Conservation (phyloP, 2,888 invertebrate genomes). For the Hypselothyrea guttata region DNA sequence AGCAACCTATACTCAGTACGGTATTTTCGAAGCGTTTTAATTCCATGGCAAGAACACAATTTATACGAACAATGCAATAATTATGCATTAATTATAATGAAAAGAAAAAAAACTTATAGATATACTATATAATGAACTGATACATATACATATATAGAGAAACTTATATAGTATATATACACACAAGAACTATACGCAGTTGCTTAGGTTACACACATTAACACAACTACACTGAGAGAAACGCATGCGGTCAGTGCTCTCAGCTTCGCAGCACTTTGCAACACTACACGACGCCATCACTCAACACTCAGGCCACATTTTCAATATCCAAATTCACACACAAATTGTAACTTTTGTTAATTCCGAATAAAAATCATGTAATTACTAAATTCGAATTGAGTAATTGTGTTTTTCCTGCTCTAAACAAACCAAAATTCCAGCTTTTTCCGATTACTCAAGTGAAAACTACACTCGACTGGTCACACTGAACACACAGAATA, state of each 20-base stretch:
- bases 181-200: constrained; percentile 37
- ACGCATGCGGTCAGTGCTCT: no score
- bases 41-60: constrained; percentile 18
- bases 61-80: constrained; percentile 6
- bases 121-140: constrained; percentile 71
- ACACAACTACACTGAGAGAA: neutral
- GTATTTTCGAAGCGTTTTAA: constrained; percentile 51
- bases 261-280: constrained; percentile 16
- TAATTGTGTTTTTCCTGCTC: constrained; percentile 5
- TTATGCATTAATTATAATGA: constrained; percentile 37
- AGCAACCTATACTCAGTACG: constrained; percentile 44
- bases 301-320: constrained; percentile 38
- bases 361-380: constrained; percentile 6
- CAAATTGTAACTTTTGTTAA: constrained; percentile 16
- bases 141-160: constrained; percentile 63
- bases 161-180: constrained; percentile 29
- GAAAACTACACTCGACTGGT: constrained; percentile 13
- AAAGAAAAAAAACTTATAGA: constrained; percentile 48
- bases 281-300: constrained; percentile 9
- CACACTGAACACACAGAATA: constrained; percentile 18
- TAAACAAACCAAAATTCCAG: constrained; percentile 20
- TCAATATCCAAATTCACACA: constrained; percentile 13
- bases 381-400: constrained; percentile 24
- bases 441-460: neutral
- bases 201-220: constrained; percentile 47